Evolutionary conservation across 2,797 vertebrate species (phyloP), one percentile per base, ranked within the genome.

Genomic region (Champsocephalus gunnari): DNA sequence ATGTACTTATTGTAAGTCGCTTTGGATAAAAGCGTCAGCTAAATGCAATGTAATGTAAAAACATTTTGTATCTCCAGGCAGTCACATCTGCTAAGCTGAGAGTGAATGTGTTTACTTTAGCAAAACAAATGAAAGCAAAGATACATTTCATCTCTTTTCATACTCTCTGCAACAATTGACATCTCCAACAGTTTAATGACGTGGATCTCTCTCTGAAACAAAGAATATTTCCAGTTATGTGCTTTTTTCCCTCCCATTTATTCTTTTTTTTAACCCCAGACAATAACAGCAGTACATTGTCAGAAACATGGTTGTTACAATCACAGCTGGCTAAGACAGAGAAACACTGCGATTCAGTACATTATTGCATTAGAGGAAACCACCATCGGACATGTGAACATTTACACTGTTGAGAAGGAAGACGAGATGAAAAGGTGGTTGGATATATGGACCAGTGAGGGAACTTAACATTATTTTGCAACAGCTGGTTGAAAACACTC

Each of bases 331-430:
- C 81, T 69, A 43, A 82, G 61, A 90, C 66, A 60, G 48, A 83
- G 51, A 78, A 79, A 78, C 66, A 66, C 44, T 11, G 67, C 61
- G 34, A 59, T 32, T 77, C 67, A 68, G 54, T 71, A 79, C 72
- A 77, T 84, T 84, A 88, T 83, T 88, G 89, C 89, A 74, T 80
- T 68, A 84, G 55, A 51, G n/a, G 38, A 55, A 50, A 66, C 45
- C 16, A 48, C 74, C 62, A 60, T 71, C n/a, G 45, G 56, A 70
- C 53, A 71, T 86, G 89, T 89, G 87, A 85, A 89, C 83, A 88
- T 71, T 54, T 70, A 79, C 74, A 81, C 44, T 19, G 54, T 24
- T 17, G 47, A 70, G 54, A 47, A 44, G 51, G 0, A 3, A 34
- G 19, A 44, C 17, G 19, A 4, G 38, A 24, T 13, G 16, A 19